Percentiles rank a stretch among this genome's conserved stretches.
Evolutionary conservation across 2,797 vertebrate species (phyloP).

Genomic region (Galago senegalensis): DNA sequence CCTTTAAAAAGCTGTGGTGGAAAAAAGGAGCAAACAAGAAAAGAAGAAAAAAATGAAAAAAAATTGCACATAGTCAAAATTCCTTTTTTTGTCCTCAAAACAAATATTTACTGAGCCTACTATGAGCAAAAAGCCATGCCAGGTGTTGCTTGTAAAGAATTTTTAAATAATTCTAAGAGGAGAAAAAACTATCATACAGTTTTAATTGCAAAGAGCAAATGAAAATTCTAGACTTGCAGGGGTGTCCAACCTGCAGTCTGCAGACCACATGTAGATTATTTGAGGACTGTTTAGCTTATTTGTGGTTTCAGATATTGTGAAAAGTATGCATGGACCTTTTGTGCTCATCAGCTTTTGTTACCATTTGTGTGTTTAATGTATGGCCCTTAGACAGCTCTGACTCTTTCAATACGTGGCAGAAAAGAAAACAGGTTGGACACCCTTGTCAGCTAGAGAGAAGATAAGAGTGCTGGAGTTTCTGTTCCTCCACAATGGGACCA

Average conservation of each 20-base stretch:
- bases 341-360: too few species aligned
- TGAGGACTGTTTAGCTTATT: too few species aligned
- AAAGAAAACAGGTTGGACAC: too few species aligned
- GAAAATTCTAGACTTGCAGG: not conserved
- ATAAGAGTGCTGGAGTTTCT: not conserved
- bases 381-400: too few species aligned
- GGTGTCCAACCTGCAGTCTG: too few species aligned
- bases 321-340: too few species aligned
- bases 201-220: conserved; percentile 1
- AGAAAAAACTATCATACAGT: not conserved
- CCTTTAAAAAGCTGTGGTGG: not conserved
- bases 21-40: not conserved
- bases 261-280: too few species aligned
- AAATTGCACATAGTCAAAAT: not conserved
- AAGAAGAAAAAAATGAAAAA: not conserved
- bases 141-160: not conserved
- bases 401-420: too few species aligned
- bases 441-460: not conserved
- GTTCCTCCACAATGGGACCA: not conserved
- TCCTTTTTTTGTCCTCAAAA: not conserved
- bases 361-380: too few species aligned
- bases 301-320: too few species aligned
- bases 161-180: not conserved
- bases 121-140: not conserved
- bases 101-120: not conserved